Conservation (phyloP, 35 echinoderm and acorn worm genomes). For the Ptychodera flava region DNA sequence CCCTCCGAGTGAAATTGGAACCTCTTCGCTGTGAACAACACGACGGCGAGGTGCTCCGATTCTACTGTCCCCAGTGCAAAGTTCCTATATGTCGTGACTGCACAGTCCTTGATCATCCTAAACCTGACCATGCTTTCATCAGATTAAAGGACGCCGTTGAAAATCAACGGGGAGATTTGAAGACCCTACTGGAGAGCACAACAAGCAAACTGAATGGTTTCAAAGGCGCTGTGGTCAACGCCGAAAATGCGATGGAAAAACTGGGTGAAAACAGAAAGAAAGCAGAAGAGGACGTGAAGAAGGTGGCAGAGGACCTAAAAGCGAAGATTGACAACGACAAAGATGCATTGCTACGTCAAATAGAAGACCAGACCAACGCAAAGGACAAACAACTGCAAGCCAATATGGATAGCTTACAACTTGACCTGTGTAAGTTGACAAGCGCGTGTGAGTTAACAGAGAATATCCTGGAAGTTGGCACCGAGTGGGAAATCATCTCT, state of each 20-base stretch:
- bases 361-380: conserved; percentile 57
- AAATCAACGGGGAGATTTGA: no score
- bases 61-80: no score
- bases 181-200: conserved; percentile 65
- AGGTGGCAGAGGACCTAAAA: conserved; percentile 72
- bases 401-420: conserved; percentile 70
- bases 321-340: conserved; percentile 54
- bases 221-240: conserved; percentile 69
- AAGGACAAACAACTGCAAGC: conserved; percentile 78
- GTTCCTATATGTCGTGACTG: no score
- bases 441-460: conserved; percentile 97
- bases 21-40: no score
- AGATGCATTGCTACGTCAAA: conserved; percentile 43
- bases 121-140: no score
- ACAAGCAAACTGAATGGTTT: conserved; percentile 71
- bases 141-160: no score
- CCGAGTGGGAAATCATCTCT: conserved; percentile 85
- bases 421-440: conserved; percentile 75
- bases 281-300: conserved; percentile 91
- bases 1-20: no score
- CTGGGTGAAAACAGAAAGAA: conserved; percentile 87
- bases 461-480: conserved; percentile 84
- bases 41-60: no score
- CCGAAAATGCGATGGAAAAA: conserved; percentile 82
- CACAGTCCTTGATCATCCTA: no score